A percentile compares a stretch with the other conserved stretches of the same genome.
Conservation (phyloP, 2,113 vertebrate genomes). For the Periophthalmodon schlosseri region DNA sequence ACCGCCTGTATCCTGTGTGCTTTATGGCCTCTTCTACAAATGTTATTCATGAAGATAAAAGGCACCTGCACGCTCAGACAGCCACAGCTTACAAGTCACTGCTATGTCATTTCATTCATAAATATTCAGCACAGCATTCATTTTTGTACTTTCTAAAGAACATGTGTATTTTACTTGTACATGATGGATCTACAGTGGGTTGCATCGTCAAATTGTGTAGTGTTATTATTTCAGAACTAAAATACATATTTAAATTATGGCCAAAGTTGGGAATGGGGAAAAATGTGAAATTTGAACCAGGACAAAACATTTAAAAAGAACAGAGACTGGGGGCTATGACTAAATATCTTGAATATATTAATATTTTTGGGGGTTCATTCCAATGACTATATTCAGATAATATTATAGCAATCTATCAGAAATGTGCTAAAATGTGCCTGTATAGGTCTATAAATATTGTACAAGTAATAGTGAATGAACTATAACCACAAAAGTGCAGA, state of each 20-base stretch:
- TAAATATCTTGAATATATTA: no score
- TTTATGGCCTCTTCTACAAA: background rate
- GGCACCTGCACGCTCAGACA: background rate
- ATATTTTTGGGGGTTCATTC: no score
- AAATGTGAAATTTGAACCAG: no score
- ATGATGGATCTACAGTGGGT: background rate
- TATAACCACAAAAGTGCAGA: background rate
- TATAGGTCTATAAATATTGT: background rate
- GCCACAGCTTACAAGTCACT: background rate
- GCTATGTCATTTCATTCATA: background rate
- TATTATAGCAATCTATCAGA: no score
- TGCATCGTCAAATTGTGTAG: background rate
- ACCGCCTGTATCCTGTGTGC: conserved; percentile 8
- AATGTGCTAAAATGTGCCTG: background rate
- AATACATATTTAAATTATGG: background rate
- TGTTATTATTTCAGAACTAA: background rate
- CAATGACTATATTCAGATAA: background rate
- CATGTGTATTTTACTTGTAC: background rate
- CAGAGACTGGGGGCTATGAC: no score
- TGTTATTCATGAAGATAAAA: background rate
- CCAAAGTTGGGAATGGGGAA: no score
- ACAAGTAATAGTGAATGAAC: background rate
- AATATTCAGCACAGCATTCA: background rate
- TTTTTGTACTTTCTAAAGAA: background rate
- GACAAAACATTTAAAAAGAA: no score